These are phyloP conservation scores for Cyprinodon diabolis DNA, from an alignment of 2,797 vertebrate genomes.

Conservation along the genomic window DNA sequence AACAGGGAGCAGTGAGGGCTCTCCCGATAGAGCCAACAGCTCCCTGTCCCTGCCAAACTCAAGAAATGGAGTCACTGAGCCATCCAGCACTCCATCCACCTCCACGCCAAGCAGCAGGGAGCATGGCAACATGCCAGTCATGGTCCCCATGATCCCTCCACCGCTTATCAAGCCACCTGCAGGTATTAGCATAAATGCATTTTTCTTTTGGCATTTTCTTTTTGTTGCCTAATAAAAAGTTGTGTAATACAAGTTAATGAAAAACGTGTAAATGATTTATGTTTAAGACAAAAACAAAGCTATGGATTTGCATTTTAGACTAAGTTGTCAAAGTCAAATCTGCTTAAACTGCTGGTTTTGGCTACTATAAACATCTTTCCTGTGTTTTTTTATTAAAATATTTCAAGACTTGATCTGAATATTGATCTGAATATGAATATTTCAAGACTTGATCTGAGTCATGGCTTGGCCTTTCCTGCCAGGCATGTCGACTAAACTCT, in stretches of 20 bases:
- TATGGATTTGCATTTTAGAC: not conserved
- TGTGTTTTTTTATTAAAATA: not conserved
- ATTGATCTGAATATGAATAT: too few species aligned
- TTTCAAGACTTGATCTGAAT: not conserved
- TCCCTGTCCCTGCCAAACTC: conserved; percentile 88
- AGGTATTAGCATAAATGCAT: conserved; percentile 81
- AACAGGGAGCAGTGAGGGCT: conserved; percentile 88
- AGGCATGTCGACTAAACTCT: too few species aligned
- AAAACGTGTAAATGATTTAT: conserved; percentile 2
- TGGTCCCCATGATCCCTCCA: conserved; percentile 95
- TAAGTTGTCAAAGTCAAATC: not conserved
- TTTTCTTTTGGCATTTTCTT: conserved; percentile 1
- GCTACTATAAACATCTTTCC: not conserved
- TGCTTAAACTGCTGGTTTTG: not conserved
- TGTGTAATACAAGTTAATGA: not conserved
- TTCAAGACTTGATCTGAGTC: not conserved
- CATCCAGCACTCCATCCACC: conserved; percentile 84
- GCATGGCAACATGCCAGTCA: conserved; percentile 93
- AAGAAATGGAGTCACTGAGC: conserved; percentile 89
- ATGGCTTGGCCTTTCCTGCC: not conserved
- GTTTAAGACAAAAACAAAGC: not conserved
- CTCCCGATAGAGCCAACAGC: conserved; percentile 91
- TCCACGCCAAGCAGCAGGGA: conserved; percentile 90
- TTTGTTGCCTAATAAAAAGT: not conserved
- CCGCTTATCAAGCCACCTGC: conserved; percentile 97